Evolutionary conservation across 2,888 invertebrate species (phyloP), one percentile per base, ranked within the genome.

Genomic region (Notocelia uddmanniana): DNA sequence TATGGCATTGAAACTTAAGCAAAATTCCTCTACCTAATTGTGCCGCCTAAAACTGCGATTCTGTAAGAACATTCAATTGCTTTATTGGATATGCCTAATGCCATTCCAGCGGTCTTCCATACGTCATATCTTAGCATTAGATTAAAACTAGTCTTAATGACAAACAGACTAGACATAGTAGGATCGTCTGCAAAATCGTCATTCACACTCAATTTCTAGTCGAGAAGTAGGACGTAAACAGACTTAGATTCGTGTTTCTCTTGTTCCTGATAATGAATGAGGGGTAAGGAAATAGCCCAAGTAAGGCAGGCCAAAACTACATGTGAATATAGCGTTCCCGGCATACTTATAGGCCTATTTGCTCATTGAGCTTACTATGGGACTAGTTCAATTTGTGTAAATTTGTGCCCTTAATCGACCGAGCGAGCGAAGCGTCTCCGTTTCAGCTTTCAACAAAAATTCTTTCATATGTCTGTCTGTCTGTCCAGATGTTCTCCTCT

Each of bases 91-190:
- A 90, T 90, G 87, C 85, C 77, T 84, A 80, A 84, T 80, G 81
- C 79, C 83, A 84, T 78, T 80, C 76, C 78, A 75, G 79, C 78
- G 79, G 83, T 80, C 83, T 82, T 81, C 79, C 81, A 79, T 80
- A 79, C 79, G 78, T 81, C 57, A 80, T 72, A 73, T 64, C 77
- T 68, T 76, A 77, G 73, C 77, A 67, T 78, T 73, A 76, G 67
- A 74, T 78, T 78, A 79, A 79, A 85, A 86, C 88, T 87, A 89
- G 77, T 81, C 79, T 79, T 81, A 85, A 87, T 86, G 87, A 89
- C 85, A 85, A 86, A 89, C 90, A 89, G 90, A 91, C 91, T 91
- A 90, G 90, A 87, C 84, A 80, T 82, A 79, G 80, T 79, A 83
- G 85, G 86, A 86, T 85, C 77, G 85, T 90, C 89, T 87, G 89